Evolutionary conservation across 2,797 vertebrate species (phyloP).

Genomic region (Hybognathus amarus): DNA sequence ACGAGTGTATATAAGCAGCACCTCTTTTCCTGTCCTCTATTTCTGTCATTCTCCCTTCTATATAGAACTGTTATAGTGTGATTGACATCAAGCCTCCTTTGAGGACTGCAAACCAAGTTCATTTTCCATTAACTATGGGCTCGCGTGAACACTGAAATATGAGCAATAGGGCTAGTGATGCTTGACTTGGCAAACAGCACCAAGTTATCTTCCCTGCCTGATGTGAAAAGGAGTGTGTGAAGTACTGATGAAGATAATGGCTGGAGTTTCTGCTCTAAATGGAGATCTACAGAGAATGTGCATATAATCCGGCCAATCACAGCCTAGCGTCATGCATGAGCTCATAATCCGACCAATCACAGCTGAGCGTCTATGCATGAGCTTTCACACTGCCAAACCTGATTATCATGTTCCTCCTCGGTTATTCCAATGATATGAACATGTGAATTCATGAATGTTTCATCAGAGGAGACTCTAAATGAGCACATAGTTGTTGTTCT

Average conservation of each 20-base stretch:
- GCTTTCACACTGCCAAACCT: background rate
- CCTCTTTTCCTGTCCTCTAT: background rate
- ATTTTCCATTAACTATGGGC: background rate
- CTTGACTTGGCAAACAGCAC: background rate
- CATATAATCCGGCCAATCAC: too few species aligned
- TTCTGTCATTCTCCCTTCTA: background rate
- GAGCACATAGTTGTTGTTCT: conserved; percentile 43
- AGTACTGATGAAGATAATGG: conserved; percentile 50
- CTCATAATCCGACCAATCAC: too few species aligned
- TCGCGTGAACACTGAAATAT: background rate
- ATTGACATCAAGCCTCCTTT: background rate
- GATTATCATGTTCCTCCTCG: conserved; percentile 3
- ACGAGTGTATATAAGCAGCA: background rate
- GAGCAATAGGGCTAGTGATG: background rate
- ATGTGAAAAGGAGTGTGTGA: conserved; percentile 7
- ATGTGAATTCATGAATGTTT: conserved; percentile 38
- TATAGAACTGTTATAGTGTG: background rate
- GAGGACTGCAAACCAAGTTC: background rate
- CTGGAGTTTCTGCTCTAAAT: conserved; percentile 42
- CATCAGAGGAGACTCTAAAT: conserved; percentile 36
- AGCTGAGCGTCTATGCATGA: background rate
- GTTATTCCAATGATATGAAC: background rate
- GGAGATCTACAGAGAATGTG: background rate
- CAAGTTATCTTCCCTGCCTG: conserved; percentile 12
- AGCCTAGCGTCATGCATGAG: background rate